Base-by-base conservation (phyloP, 1,140 invertebrate genomes). In the Dendroctonus ponderosae region DNA sequence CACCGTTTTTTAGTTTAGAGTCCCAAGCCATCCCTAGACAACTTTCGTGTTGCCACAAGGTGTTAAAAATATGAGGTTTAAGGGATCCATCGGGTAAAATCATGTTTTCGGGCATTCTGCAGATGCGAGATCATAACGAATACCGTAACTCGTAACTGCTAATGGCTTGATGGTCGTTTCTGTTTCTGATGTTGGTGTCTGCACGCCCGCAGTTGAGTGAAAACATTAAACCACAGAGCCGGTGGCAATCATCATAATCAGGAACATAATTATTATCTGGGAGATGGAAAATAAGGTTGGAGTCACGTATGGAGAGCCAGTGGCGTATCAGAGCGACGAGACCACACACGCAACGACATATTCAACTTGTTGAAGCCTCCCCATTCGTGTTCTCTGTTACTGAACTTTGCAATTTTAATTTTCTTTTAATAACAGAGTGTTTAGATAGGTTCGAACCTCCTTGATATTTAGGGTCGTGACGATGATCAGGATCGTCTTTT, bases 141-240 rank as follows among this genome's bases (percentile, higher is more conserved):
- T 60, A 46, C 8, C 49, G 4, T 60, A 48, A 59, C 11, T 9
- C 15, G n/a, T 12, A n/a, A 53, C 7, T 41, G 41, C 60, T 62
- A 62, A 62, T 62, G 60, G 52, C 60, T 42, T 62, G 60, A 62
- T 52, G 48, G 40, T 52, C 60, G 60, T 62, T 62, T 62, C 60
- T 62, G 60, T 39, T 62, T 62, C 60, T 62, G 48, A 62, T 62
- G 60, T 48, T 62, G 38, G 60, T 52, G 48, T 60, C 44, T 49
- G 57, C 60, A 62, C 14, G 60, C 48, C 60, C 60, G 38, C 37
- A 62, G 48, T 51, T 41, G 50, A 62, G 60, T 62, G 60, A 62
- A 62, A 62, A 62, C 60, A 51, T 62, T 62, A 62, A 62, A 62
- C 50, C 60, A 52, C 48, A 62, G 60, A 52, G 60, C 60, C 60